These are phyloP conservation scores for Pachyseris speciosa DNA, from an alignment of 64 coral and sea anemone genomes.

Conservation along the genomic window DNA sequence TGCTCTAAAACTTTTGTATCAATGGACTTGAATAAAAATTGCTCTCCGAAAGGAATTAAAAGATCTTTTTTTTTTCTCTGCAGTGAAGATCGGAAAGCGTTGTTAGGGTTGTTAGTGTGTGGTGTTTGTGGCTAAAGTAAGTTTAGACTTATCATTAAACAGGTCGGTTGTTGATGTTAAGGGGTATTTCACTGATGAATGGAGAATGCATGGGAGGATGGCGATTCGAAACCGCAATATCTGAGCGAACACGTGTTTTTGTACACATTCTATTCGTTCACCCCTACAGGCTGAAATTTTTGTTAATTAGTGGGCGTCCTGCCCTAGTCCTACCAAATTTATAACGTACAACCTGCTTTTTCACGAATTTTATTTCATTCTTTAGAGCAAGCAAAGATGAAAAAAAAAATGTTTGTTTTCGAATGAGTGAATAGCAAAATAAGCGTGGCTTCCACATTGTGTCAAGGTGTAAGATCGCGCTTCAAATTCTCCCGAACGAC, in stretches of 20 bases:
- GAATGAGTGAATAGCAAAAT: background rate
- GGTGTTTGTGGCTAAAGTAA: slow-evolving; percentile 45
- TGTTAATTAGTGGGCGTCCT: slow-evolving; percentile 47
- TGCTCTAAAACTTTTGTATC: slow-evolving; percentile 8
- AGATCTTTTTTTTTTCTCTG: slow-evolving; percentile 12
- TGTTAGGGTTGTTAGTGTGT: slow-evolving; percentile 52
- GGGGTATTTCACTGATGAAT: slow-evolving; percentile 69
- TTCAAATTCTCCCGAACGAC: slow-evolving; percentile 68
- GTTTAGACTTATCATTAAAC: slow-evolving; percentile 79
- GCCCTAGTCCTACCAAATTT: background rate
- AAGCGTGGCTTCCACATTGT: slow-evolving; percentile 10
- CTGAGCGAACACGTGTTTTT: slow-evolving; percentile 68
- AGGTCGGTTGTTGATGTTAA: slow-evolving; percentile 80
- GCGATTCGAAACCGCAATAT: slow-evolving; percentile 66
- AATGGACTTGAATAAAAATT: slow-evolving; percentile 23
- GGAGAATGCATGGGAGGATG: slow-evolving; percentile 64
- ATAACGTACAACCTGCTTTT: background rate
- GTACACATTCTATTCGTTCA: slow-evolving; percentile 49
- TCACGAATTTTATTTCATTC: background rate
- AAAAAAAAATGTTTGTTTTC: slow-evolving; percentile 3
- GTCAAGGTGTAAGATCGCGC: slow-evolving; percentile 10
- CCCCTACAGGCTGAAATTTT: slow-evolving; percentile 35
- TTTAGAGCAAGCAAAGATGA: background rate
- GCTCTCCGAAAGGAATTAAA: background rate
- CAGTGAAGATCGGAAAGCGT: background rate